Evolutionary conservation across 2,113 vertebrate genomes (phyloP).

Genomic region (Edolisoma coerulescens): DNA sequence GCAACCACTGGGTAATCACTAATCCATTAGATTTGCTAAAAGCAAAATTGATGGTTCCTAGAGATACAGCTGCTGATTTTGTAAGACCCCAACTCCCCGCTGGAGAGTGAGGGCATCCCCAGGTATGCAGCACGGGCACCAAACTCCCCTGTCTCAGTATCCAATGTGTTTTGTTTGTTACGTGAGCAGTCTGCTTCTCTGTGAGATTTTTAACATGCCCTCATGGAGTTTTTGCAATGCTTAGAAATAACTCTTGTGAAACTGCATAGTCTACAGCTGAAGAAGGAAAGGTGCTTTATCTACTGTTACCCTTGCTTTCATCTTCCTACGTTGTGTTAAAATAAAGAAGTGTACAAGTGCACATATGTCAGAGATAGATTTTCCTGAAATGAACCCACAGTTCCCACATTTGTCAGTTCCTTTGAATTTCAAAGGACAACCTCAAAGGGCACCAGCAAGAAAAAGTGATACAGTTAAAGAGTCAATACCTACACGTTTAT

Average conservation of each 20-base stretch:
- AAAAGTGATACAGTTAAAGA: not conserved
- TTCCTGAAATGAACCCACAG: not conserved
- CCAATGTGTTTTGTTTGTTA: not conserved
- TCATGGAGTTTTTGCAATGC: not conserved
- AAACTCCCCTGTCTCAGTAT: not conserved
- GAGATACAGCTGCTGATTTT: not conserved
- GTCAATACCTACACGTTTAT: not conserved
- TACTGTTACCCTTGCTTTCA: not conserved
- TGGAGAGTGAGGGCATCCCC: not conserved
- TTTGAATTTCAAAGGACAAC: not conserved
- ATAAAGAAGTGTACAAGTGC: not conserved
- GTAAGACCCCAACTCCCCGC: not conserved
- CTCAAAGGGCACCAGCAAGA: not conserved
- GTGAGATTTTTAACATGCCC: not conserved
- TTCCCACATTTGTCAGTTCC: not conserved
- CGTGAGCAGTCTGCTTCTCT: not conserved
- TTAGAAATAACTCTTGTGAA: not conserved
- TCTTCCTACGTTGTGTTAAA: conserved; percentile 25
- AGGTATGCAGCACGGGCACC: not conserved
- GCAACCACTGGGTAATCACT: not conserved
- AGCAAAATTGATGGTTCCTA: not conserved
- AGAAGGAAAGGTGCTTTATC: not conserved
- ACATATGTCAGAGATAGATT: not conserved
- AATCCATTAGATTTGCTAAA: not conserved
- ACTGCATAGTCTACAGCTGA: not conserved